Conservation (phyloP, 2,797 vertebrate genomes). For the Typhlichthys subterraneus region DNA sequence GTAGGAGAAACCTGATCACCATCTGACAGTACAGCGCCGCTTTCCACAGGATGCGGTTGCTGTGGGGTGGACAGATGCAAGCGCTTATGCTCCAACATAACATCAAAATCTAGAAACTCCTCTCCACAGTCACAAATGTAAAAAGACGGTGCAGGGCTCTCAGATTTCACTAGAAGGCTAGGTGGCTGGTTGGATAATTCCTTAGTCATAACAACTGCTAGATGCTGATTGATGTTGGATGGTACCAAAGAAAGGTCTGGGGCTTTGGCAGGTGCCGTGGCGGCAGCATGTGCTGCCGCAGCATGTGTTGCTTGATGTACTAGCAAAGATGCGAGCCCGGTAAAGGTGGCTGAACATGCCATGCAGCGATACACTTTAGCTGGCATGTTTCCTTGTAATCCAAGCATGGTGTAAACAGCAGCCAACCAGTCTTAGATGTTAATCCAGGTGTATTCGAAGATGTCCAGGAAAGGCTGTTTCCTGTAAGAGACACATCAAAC, state of each 20-base stretch:
- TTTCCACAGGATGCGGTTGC: slow-evolving; percentile 27
- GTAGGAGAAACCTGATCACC: slow-evolving; percentile 18
- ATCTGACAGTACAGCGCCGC: slow-evolving; percentile 18
- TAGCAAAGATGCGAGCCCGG: slow-evolving; percentile 74
- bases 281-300: slow-evolving; percentile 65
- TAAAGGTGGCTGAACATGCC: slow-evolving; percentile 80
- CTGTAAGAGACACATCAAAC: slow-evolving; percentile 50
- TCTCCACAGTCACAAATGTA: slow-evolving; percentile 76
- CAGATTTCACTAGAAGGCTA: slow-evolving; percentile 16
- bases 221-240: slow-evolving; percentile 30
- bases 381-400: slow-evolving; percentile 72
- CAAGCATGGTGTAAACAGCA: slow-evolving; percentile 70
- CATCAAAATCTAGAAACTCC: slow-evolving; percentile 65
- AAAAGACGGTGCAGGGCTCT: slow-evolving; percentile 53
- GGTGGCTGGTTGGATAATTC: slow-evolving; percentile 52
- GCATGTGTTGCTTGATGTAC: slow-evolving; percentile 80
- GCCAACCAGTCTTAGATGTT: slow-evolving; percentile 10
- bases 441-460: slow-evolving; percentile 18
- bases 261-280: slow-evolving; percentile 43
- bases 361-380: slow-evolving; percentile 78
- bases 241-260: slow-evolving; percentile 34
- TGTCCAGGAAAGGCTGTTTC: slow-evolving; percentile 25
- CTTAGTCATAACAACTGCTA: slow-evolving; percentile 42
- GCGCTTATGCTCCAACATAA: slow-evolving; percentile 72
- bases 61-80: slow-evolving; percentile 52